Evolutionary conservation across 2,797 vertebrate species (phyloP).

Genomic region (Sylvia borin): DNA sequence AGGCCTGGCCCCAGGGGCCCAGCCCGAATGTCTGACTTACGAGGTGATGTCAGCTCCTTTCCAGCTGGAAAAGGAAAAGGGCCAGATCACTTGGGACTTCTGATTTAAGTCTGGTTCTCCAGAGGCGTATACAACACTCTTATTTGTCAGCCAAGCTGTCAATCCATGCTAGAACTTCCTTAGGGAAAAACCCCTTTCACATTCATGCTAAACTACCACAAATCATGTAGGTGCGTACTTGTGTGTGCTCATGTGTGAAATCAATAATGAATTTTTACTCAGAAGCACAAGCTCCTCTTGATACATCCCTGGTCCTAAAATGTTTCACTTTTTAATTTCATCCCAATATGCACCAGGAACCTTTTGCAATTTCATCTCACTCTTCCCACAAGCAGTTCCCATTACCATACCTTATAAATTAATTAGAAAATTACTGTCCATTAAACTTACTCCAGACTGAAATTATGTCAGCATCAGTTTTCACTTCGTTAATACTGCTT

Average conservation of each 20-base stretch:
- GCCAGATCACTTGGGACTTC: too few relatives aligned
- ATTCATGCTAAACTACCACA: too few relatives aligned
- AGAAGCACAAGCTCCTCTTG: neutral
- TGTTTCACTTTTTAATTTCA: neutral
- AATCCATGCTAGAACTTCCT: too few relatives aligned
- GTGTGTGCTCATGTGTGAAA: neutral
- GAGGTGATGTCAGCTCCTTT: too few relatives aligned
- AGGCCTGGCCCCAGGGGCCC: too few relatives aligned
- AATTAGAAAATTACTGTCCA: neutral
- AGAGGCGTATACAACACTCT: too few relatives aligned
- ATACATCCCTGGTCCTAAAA: neutral
- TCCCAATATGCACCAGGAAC: neutral
- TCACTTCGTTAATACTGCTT: neutral
- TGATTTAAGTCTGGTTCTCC: too few relatives aligned
- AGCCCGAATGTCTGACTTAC: too few relatives aligned
- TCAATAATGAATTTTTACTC: neutral
- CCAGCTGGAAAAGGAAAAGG: too few relatives aligned
- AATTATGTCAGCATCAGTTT: neutral
- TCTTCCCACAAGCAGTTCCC: neutral
- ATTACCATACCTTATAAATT: neutral
- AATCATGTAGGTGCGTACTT: too few relatives aligned
- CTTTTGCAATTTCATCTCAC: neutral
- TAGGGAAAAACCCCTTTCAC: too few relatives aligned
- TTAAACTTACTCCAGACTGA: neutral
- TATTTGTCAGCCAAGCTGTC: too few relatives aligned